phyloP scores from a whole-genome alignment of 2,888 invertebrate species.

The Rhimphoctona megacephalus region DNA sequence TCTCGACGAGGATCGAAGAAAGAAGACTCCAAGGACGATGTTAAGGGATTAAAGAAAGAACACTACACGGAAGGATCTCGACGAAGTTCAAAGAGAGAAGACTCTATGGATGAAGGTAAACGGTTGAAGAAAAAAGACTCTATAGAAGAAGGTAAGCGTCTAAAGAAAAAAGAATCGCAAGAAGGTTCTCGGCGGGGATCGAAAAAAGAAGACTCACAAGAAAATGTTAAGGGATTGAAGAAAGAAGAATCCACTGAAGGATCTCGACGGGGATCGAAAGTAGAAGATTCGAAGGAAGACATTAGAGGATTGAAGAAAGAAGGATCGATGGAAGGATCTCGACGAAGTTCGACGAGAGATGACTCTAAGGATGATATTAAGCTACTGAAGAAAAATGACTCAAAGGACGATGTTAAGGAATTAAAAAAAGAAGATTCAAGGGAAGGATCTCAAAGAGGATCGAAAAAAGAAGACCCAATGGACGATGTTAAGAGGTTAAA shows the following conservation, averaged over 20 bases:
- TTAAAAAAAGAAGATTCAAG: constrained; percentile 1
- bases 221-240: constrained; percentile 73
- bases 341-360: constrained; percentile 32
- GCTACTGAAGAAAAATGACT: constrained; percentile 48
- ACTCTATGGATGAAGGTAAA: constrained; percentile 59
- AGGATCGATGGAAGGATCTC: constrained; percentile 22
- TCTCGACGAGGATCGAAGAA: not conserved
- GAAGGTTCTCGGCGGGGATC: constrained; percentile 71
- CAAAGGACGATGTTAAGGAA: constrained; percentile 3
- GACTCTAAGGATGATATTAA: constrained; percentile 12
- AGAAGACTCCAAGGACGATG: not conserved
- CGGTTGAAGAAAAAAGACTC: constrained; percentile 59
- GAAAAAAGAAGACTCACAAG: constrained; percentile 76
- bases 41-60: not conserved
- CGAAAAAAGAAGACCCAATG: constrained; percentile 29
- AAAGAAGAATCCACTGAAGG: constrained; percentile 51
- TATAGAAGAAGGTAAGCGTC: not conserved
- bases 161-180: constrained; percentile 60
- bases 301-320: constrained; percentile 64
- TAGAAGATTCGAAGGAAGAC: constrained; percentile 64
- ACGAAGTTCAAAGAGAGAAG: not conserved
- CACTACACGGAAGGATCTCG: not conserved
- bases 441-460: constrained; percentile 18
- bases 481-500: constrained; percentile 74
- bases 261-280: not conserved